A percentile compares a stretch with the other conserved stretches of the same genome.
phyloP scores from a whole-genome alignment of 1,140 invertebrate genomes.

The Acromyrmex charruanus region DNA sequence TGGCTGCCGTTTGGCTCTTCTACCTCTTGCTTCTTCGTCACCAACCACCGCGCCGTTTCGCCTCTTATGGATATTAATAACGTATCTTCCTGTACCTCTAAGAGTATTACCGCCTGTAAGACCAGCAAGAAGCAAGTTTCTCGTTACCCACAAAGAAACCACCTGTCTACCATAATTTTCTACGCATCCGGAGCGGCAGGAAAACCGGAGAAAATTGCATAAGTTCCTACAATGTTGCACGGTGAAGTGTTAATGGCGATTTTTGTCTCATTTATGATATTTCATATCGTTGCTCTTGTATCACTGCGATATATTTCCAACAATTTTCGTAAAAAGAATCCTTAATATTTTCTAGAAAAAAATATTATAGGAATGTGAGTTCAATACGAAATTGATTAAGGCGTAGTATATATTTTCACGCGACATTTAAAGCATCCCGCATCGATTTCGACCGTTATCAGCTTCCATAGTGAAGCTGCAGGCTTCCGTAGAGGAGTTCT shows the following conservation, averaged over 20 bases:
- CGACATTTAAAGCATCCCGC: constrained; percentile 31
- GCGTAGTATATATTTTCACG: neutral
- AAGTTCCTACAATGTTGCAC: neutral
- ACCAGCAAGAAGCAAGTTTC: constrained; percentile 51
- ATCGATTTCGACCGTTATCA: constrained; percentile 70
- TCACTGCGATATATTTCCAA: neutral
- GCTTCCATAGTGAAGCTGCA: constrained; percentile 65
- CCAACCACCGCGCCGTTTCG: constrained; percentile 50
- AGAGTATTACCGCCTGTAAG: constrained; percentile 61
- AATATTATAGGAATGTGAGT: neutral
- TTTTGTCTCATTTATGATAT: constrained; percentile 13
- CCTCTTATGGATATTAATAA: constrained; percentile 75
- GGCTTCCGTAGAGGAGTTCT: constrained; percentile 74
- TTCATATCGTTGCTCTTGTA: neutral
- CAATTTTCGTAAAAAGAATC: neutral
- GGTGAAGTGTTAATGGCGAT: constrained; percentile 5
- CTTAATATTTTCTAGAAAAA: neutral
- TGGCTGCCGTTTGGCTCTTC: constrained; percentile 70
- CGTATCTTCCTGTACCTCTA: constrained; percentile 52
- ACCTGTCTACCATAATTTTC: constrained; percentile 66
- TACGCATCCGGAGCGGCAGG: neutral
- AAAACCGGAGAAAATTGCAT: constrained; percentile 12
- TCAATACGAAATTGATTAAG: neutral
- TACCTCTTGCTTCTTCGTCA: constrained; percentile 64
- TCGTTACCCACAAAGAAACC: constrained; percentile 45